Evolutionary conservation across 2,797 vertebrate genomes (phyloP).

Genomic region (Crax fasciolata): DNA sequence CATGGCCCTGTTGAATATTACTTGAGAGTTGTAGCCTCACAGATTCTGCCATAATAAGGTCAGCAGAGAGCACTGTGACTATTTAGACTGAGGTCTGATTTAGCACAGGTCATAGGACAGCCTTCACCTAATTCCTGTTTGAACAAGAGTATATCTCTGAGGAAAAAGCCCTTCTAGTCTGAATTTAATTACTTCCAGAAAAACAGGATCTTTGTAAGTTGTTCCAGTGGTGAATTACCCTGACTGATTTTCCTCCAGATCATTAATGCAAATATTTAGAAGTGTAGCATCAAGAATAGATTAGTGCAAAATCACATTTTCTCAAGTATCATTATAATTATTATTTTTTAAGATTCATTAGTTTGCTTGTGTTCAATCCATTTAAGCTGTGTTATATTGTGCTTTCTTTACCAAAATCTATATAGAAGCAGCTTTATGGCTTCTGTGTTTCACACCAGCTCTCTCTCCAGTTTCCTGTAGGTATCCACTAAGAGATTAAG

Average conservation of each 20-base stretch:
- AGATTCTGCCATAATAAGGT: not conserved
- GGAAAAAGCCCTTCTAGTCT: not conserved
- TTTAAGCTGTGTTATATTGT: constrained; percentile 7
- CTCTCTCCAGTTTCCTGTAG: not conserved
- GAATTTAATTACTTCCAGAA: not conserved
- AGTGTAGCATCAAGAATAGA: not conserved
- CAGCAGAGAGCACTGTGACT: not conserved
- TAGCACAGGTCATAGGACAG: not conserved
- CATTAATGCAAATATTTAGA: constrained; percentile 24
- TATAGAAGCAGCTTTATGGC: not conserved
- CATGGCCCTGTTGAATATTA: not conserved
- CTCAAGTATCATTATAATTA: not conserved
- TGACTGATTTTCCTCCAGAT: constrained; percentile 15
- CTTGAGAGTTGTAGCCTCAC: not conserved
- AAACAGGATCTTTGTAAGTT: not conserved
- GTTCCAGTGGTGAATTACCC: not conserved
- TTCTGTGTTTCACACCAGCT: not conserved
- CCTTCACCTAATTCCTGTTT: not conserved
- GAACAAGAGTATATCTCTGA: not conserved
- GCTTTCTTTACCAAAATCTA: constrained; percentile 11
- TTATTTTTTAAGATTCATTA: not conserved
- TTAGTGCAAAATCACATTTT: not conserved
- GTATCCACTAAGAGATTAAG: not conserved
- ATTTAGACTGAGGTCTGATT: not conserved
- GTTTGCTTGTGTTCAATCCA: not conserved